A percentile compares a stretch with the other conserved stretches of the same genome.
Conservation (phyloP, 23 tunicate species). For the Clavelina lepadiformis region DNA sequence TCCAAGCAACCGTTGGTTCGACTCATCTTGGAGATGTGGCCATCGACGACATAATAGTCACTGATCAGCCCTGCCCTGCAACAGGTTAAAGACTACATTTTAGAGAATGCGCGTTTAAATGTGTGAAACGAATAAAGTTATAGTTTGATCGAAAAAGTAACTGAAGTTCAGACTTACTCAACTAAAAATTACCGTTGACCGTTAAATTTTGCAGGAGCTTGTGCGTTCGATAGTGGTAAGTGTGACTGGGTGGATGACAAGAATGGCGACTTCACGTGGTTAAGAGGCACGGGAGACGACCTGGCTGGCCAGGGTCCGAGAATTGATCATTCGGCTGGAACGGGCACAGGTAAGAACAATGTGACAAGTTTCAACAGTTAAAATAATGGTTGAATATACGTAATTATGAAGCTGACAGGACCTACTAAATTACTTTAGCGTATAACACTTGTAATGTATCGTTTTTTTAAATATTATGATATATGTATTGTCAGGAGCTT, state of each 20-base stretch:
- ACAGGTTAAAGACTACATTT: too few species aligned
- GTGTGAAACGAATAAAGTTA: too few species aligned
- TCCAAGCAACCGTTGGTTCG: constrained; percentile 25
- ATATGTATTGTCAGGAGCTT: too few species aligned
- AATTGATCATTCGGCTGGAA: constrained; percentile 36
- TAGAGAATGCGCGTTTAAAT: too few species aligned
- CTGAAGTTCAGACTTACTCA: too few species aligned
- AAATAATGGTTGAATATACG: background rate
- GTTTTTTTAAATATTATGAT: too few species aligned
- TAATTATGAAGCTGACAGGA: background rate
- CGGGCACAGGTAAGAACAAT: constrained; percentile 18
- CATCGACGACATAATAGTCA: constrained; percentile 51
- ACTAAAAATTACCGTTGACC: too few species aligned
- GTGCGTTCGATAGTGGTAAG: constrained; percentile 34
- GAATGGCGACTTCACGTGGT: constrained; percentile 35
- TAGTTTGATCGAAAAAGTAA: too few species aligned
- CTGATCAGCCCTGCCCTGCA: constrained; percentile 15
- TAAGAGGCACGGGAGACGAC: background rate
- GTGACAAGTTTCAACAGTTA: background rate
- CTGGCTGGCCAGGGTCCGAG: constrained; percentile 26
- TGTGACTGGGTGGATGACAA: constrained; percentile 50
- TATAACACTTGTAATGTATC: too few species aligned
- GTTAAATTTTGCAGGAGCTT: constrained; percentile 26
- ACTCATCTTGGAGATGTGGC: constrained; percentile 41
- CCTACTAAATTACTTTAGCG: background rate